Evolutionary conservation across 2,888 invertebrate species (phyloP), one percentile per base, ranked within the genome.

Genomic region (Luffia ferchaultella): DNA sequence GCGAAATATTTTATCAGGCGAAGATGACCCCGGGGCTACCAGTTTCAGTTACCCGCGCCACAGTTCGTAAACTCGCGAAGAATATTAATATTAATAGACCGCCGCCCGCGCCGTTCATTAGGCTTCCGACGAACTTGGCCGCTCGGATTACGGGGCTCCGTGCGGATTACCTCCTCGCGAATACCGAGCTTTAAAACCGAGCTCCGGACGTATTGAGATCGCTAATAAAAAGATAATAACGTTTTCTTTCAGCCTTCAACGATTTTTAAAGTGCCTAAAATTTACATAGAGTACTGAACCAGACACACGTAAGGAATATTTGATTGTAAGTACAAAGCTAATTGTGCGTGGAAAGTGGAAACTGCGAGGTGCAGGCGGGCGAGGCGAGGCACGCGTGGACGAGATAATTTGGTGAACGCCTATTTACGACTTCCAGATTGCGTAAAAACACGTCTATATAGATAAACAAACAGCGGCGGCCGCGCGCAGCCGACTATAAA

Each of bases 401-500:
- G 82, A 82, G 80, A 82, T 80, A 83, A 82, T 82, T 80, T 78
- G 76, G 77, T 78, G 77, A 67, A 73, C 71, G 65, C 20, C 45
- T 46, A 74, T 80, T 83, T 77, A 83, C 78, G 77, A 83, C 83
- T 83, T 83, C 83, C 83, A 79, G 79, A 79, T 82, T 79, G 80
- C 82, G 77, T 83, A 80, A 83, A 82, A 82, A 80, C 77, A 76
- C 77, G 76, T 74, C 72, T 80, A 78, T 78, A 79, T 76, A 70
- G 73, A 76, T 78, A 80, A 79, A 79, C 73, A 82, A 82, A 82
- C 68, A 79, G 70, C 70, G 67, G 66, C 73, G 46, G 46, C 42
- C 68, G 74, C 70, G 73, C 75, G 73, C 80, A 77, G 68, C 74
- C 79, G 80, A 76, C 82, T 77, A 78, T 80, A 80, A 79, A 80